Base-by-base conservation (phyloP, 2,888 invertebrate species). In the Acholoe squamosa region DNA sequence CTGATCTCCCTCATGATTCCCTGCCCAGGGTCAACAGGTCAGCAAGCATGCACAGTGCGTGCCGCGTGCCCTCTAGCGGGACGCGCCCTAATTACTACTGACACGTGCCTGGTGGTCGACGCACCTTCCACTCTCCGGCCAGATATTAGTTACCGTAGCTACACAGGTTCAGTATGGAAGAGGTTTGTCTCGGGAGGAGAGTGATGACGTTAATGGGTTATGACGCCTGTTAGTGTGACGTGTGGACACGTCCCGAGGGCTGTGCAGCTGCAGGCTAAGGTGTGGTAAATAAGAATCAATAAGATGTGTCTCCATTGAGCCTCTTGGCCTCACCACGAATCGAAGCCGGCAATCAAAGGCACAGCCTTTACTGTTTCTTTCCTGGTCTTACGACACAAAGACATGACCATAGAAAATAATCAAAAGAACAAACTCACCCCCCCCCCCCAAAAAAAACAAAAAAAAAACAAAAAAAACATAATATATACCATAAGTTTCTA, bases 1-100 rank as follows among this genome's bases (percentile, higher is more conserved):
- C 31, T 76, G 28, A 76, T 76, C 76, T 31, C 25, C 3, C 31
- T 31, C 31, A 31, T 14, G n/a, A 16, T 28, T 31, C 28, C 76
- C 76, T 3, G 28, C 31, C 76, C 76, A 25, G 76, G 76, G 76
- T 76, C 76, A 76, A 25, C 76, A 31, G 76, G 76, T 76, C 76
- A 76, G 61, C 61, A 14, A 7, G 61, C 61, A 14, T 61, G 61
- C 61, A 19, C 61, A 61, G 61, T 14, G 61, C 61, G 22, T 61
- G 61, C 1, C 61, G 14, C 19, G 19, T n/a, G 61, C 61, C 61
- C 61, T 61, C 61, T n/a, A 61, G 61, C 61, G 61, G 61, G 61
- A 61, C 61, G 61, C 61, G 22, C 12, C 61, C 61, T 61, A 61
- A 61, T 61, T 61, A 61, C 19, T 61, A n/a, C n/a, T 14, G 61